phyloP scores from a whole-genome alignment of 2,113 vertebrate genomes.

The Thunnus thynnus region DNA sequence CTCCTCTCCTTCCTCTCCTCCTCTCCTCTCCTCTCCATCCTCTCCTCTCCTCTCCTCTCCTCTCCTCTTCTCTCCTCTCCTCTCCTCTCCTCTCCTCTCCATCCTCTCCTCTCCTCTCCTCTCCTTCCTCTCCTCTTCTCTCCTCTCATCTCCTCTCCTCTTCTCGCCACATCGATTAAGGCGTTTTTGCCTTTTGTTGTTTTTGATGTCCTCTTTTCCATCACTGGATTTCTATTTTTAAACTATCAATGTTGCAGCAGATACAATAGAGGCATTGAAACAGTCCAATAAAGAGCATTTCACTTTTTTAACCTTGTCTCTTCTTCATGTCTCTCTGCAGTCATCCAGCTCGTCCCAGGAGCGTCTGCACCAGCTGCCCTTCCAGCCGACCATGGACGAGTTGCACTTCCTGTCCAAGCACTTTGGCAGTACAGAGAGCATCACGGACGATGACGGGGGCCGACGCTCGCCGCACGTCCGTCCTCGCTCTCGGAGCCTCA shows the following conservation, averaged over 20 bases:
- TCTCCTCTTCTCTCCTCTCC: conserved; percentile 4
- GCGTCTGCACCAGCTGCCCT: conserved; percentile 93
- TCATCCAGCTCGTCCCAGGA: conserved; percentile 95
- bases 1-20: neutral
- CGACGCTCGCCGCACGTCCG: conserved; percentile 89
- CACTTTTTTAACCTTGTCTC: conserved; percentile 31
- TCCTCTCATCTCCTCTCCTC: too few relatives aligned
- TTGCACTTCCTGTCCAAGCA: conserved; percentile 93
- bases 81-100: neutral
- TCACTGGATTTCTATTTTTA: conserved; percentile 32
- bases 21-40: conserved; percentile 20
- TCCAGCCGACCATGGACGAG: conserved; percentile 92
- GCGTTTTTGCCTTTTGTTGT: neutral
- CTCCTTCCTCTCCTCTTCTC: too few relatives aligned
- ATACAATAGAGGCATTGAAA: conserved; percentile 7
- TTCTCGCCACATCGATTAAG: neutral
- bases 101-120: too few relatives aligned
- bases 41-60: conserved; percentile 6
- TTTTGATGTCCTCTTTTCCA: conserved; percentile 12
- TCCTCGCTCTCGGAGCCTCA: conserved; percentile 93
- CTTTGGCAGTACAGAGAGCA: conserved; percentile 93
- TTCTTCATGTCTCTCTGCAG: conserved; percentile 72
- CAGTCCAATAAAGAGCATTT: conserved; percentile 5
- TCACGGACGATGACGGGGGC: conserved; percentile 90
- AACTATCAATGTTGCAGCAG: conserved; percentile 21